Evolutionary conservation across 2,888 invertebrate species (phyloP).

Genomic region (Protula sp.): DNA sequence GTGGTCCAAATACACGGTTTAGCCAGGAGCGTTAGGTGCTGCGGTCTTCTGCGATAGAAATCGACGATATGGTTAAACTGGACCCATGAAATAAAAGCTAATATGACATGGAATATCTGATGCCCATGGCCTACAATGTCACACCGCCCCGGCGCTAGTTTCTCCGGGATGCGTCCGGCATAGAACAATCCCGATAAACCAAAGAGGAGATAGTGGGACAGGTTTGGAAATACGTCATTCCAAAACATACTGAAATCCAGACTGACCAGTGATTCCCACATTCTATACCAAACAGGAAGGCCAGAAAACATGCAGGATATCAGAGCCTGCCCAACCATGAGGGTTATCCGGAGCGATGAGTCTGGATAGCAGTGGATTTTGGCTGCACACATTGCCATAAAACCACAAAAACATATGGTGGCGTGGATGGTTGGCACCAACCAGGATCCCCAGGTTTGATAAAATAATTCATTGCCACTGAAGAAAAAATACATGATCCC

Average conservation of each 20-base stretch:
- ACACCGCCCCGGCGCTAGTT: constrained; percentile 29
- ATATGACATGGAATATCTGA: constrained; percentile 32
- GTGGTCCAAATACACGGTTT: no score
- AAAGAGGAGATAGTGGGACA: constrained; percentile 17
- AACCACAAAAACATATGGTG: no score
- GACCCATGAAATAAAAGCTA: constrained; percentile 13
- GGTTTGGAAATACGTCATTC: constrained; percentile 24
- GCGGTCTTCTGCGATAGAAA: no score
- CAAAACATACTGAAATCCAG: background rate
- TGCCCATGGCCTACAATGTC: constrained; percentile 40
- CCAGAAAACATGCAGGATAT: background rate
- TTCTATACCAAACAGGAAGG: background rate
- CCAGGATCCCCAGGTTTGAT: constrained; percentile 10
- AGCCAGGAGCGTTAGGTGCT: no score
- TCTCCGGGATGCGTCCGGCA: constrained; percentile 33
- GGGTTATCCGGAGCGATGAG: background rate
- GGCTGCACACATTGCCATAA: background rate
- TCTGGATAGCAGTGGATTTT: background rate
- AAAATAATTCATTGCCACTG: constrained; percentile 21
- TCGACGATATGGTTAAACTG: no score
- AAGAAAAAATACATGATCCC: constrained; percentile 27
- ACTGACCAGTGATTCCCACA: background rate
- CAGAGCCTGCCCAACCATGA: background rate
- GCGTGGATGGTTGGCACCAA: constrained; percentile 17
- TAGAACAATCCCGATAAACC: constrained; percentile 21